Evolutionary conservation across 2,888 invertebrate species (phyloP), one percentile per base, ranked within the genome.

Genomic region (Papilio protenor): DNA sequence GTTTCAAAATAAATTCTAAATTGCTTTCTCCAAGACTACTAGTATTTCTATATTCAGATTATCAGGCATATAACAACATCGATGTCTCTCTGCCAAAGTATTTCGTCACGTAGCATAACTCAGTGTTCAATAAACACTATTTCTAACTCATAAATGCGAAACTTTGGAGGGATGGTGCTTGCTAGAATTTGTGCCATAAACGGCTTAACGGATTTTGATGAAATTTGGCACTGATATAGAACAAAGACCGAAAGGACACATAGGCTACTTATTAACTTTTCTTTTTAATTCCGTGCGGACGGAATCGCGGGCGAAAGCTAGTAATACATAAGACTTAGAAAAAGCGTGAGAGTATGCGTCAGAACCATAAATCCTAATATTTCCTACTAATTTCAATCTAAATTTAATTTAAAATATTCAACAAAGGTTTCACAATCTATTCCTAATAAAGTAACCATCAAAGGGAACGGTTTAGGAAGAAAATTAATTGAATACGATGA

Each of bases 401-500:
- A 10, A 64, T 64, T 61, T 61, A 40, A 64, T 40, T 40, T 2
- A n/a, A 40, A 18, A 18, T 10, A 64, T 40, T 6, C 18, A 64
- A 64, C 40, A 66, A 66, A 66, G 40, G 2, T 40, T 66, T 40
- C 4, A 40, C 33, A 66, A 66, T 66, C 40, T 66, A 66, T 40
- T 66, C 12, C 66, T 40, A 66, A 66, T 40, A 66, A 66, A 66
- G 66, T 64, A 27, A 66, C 52, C 66, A 33, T 49, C 71, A 70
- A 76, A 76, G 70, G 27, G 57, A 55, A 40, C 12, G 27, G 45
- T 61, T 72, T 61, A 16, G 61, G 59, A 23, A 33, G 47, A 33
- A 59, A 76, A 76, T 76, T 76, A 74, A 70, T 77, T 74, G 70
- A 77, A 70, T 77, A 49, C 33, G 8, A 47, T 27, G 33, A 74